phyloP scores from a whole-genome alignment of 2,797 vertebrate species.

The Mionectes olivaceus region DNA sequence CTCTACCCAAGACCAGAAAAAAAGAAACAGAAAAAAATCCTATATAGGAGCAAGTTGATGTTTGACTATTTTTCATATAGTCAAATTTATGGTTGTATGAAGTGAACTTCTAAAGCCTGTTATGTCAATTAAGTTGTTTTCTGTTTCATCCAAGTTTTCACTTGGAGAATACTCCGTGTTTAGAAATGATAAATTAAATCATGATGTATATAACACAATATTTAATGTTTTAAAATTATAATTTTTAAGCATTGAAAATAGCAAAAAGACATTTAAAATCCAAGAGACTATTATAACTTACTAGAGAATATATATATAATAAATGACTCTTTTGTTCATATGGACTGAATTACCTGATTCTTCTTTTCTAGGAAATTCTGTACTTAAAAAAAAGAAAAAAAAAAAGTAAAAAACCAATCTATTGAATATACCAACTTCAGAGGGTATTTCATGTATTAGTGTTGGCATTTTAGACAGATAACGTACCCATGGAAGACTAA shows the following conservation, averaged over 20 bases:
- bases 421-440: background rate
- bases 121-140: constrained; percentile 73
- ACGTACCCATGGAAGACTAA: background rate
- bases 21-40: constrained; percentile 61
- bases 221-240: constrained; percentile 86
- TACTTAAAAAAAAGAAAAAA: background rate
- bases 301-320: constrained; percentile 81
- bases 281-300: constrained; percentile 81
- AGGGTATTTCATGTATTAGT: background rate
- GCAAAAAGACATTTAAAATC: constrained; percentile 82
- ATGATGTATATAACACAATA: constrained; percentile 82
- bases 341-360: constrained; percentile 73
- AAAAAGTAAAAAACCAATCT: background rate
- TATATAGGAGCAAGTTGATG: constrained; percentile 71
- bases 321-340: constrained; percentile 83
- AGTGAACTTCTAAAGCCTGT: constrained; percentile 75
- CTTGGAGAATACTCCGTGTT: constrained; percentile 75
- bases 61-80: constrained; percentile 80
- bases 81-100: constrained; percentile 75
- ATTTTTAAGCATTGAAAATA: constrained; percentile 85
- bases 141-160: constrained; percentile 69
- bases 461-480: constrained; percentile 3
- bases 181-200: constrained; percentile 74
- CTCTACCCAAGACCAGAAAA: constrained; percentile 7
- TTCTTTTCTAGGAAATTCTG: constrained; percentile 72